Base-by-base conservation (phyloP, 2,113 vertebrate genomes). In the Hippocampus barbouri region DNA sequence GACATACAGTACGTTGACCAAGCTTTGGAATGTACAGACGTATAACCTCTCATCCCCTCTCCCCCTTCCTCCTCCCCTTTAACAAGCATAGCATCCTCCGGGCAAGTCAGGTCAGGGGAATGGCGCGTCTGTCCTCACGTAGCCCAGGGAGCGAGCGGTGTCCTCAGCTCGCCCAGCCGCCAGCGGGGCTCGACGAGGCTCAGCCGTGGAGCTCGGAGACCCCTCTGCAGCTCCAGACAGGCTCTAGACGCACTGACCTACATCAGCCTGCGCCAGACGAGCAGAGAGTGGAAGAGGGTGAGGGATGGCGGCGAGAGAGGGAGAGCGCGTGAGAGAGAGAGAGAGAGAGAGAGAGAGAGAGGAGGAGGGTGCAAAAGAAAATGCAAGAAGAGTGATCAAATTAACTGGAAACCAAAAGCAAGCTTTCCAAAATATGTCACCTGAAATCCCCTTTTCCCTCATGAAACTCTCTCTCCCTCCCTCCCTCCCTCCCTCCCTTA, bases 201-300 rank as follows among this genome's bases (percentile, higher is more conserved):
- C 76, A 65, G 75, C 73, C 85, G 57, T 78, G 81, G 81, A 80
- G 73, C 84, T 84, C 80, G 78, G 69, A 83, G 70, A 81, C 84
- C 63, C 84, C 78, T 83, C 74, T 70, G 79, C 84, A 82, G 82
- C 84, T 81, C 80, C 87, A 88, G 88, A 89, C 88, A 87, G 64
- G 75, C 79, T 82, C 86, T 83, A 91, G 89, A 91, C 88, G 69
- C 86, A 85, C 71, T 91, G 89, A 91, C 88, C 89, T 91, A 90
- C 87, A 91, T 91, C 85, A 81, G 89, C 79, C 78, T 80, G 84
- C 79, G 79, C 78, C 83, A 88, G 85, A 72, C 84, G 72, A 73
- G 62, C 83, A 80, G 72, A 86, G 79, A 75, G 76, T 66, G 47
- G 25, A 72, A 66, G 76, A 77, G 75, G 45, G 76, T 15, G 68